Base-by-base conservation (phyloP, 2,113 vertebrate genomes). In the Ochotona princeps region DNA sequence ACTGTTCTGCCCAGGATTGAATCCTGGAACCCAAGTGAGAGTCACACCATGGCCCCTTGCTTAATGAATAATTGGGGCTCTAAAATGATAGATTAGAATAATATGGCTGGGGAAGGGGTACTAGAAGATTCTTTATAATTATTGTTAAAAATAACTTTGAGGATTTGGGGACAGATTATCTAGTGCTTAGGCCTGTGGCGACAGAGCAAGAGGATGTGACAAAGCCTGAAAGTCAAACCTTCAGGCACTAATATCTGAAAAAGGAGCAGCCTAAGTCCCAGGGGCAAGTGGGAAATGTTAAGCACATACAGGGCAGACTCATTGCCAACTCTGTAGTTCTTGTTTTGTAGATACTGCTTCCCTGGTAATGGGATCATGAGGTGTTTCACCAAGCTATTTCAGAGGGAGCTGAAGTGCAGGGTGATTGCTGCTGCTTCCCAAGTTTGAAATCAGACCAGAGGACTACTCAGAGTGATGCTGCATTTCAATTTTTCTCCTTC, bases 291-390 rank as follows among this genome's bases (percentile, higher is more conserved):
- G 69, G 82, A 86, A 25, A 47, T 74, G 23, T 63, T 26, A 51
- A 65, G 44, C 38, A 83, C 25, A 69, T 65, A 38, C 15, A 26
- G 1, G 47, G 72, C 69, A 20, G 54, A 57, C 14, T 57, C 23
- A 18, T 65, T 67, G 74, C 63, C 57, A 66, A 23, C n/a, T 72
- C 23, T 51, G 38, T 78, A 66, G 54, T 66, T 67, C n/a, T 78
- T 83, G 69, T 83, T 82, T 47, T 20, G 30, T 32, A 88, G 73
- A 95, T 80, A 90, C 54, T n/a, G n/a, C 51, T 76, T 72, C n/a
- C 51, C 30, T 65, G 11, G 35, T 72, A 66, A 73, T 28, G 4
- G 30, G 28, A 89, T 78, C 25, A 11, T 81, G 57, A 83, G 17
- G 12, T 78, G 30, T 91, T 88, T 84, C 47, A 25, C 49, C 82